Percentiles rank a stretch among this genome's conserved stretches.
Evolutionary conservation across 2,113 vertebrate genomes (phyloP).

Genomic region (Lepidothrix coronata): DNA sequence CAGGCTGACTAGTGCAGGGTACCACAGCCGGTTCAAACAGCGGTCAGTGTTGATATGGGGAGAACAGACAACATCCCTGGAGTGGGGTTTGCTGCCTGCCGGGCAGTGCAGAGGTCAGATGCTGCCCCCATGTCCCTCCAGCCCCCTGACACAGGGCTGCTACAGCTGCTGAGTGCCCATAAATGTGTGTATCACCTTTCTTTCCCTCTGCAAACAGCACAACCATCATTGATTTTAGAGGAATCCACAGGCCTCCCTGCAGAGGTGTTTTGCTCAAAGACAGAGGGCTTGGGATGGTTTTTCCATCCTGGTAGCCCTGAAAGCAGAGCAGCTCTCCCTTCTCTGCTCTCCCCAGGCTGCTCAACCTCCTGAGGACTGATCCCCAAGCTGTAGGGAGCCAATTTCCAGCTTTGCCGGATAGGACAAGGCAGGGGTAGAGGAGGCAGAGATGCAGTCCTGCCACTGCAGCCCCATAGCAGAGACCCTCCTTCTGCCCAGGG

Average conservation of each 20-base stretch:
- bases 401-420: neutral
- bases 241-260: neutral
- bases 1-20: neutral
- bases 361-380: neutral
- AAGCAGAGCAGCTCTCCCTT: neutral
- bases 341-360: neutral
- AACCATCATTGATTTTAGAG: slow-evolving; percentile 65
- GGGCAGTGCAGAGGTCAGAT: neutral
- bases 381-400: neutral
- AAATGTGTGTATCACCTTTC: neutral
- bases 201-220: slow-evolving; percentile 14
- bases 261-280: slow-evolving; percentile 43
- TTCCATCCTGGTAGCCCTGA: neutral
- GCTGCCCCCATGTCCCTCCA: neutral
- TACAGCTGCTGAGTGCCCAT: neutral
- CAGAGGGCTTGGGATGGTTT: slow-evolving; percentile 31
- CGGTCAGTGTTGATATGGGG: neutral
- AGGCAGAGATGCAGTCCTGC: neutral
- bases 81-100: neutral
- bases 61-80: neutral
- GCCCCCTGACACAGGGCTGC: neutral
- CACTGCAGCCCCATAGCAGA: neutral
- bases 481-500: neutral
- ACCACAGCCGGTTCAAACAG: neutral
- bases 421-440: neutral